These are phyloP conservation scores for Apis laboriosa DNA, from an alignment of 1,140 invertebrate species.

Conservation along the genomic window DNA sequence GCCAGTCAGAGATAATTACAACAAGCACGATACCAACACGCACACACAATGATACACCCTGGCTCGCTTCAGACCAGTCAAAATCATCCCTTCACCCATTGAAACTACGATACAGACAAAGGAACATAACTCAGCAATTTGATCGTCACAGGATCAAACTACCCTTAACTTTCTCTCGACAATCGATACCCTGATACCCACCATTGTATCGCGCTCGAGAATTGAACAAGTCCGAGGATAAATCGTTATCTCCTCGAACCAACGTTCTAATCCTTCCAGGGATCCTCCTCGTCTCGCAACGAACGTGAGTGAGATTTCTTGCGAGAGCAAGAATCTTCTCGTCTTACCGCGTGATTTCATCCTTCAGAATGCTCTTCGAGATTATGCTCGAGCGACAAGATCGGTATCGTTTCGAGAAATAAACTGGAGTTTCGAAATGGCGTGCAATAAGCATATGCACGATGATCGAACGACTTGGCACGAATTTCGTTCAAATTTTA, in stretches of 20 bases:
- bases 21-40: too few species aligned
- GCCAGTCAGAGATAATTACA: too few species aligned
- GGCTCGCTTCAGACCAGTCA: too few species aligned
- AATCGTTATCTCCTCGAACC: not conserved
- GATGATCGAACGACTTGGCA: conserved; percentile 15
- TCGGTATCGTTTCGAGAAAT: conserved; percentile 9
- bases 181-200: not conserved
- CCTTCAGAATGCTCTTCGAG: conserved; percentile 29
- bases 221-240: conserved; percentile 1
- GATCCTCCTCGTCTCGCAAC: too few species aligned
- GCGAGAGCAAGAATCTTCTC: not conserved
- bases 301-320: not conserved
- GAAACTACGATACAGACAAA: not conserved
- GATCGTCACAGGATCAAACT: conserved; percentile 2
- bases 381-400: conserved; percentile 31
- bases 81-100: not conserved
- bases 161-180: not conserved
- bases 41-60: too few species aligned
- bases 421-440: conserved; percentile 48
- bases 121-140: not conserved
- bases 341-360: conserved; percentile 1
- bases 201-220: not conserved
- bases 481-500: too few species aligned
- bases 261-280: not conserved
- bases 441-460: conserved; percentile 59